Evolutionary conservation across 2,888 invertebrate genomes (phyloP).

Genomic region (Salticus scenicus): DNA sequence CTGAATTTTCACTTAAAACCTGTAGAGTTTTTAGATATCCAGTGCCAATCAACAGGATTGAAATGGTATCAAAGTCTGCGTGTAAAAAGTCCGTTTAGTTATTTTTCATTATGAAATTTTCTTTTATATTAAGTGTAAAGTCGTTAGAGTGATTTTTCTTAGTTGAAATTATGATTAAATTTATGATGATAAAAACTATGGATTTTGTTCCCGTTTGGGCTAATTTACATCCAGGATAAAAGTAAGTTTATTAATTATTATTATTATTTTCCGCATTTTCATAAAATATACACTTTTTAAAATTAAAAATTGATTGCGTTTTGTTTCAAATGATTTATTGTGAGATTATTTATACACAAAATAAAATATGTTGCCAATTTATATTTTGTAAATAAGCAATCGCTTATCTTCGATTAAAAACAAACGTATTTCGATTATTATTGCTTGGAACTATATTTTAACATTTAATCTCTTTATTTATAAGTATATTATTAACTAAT

Average conservation of each 20-base stretch:
- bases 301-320: too few relatives aligned
- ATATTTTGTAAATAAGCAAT: too few relatives aligned
- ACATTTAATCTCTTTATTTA: too few relatives aligned
- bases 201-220: conserved; percentile 48
- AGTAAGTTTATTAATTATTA: conserved; percentile 33
- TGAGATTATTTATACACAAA: too few relatives aligned
- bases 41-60: conserved; percentile 22
- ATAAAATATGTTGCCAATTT: too few relatives aligned
- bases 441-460: too few relatives aligned
- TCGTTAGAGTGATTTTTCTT: neutral
- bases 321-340: too few relatives aligned
- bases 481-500: too few relatives aligned
- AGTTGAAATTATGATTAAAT: neutral
- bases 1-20: conserved; percentile 32
- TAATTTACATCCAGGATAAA: conserved; percentile 58
- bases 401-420: too few relatives aligned
- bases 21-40: conserved; percentile 42
- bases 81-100: neutral
- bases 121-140: neutral
- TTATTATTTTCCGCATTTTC: too few relatives aligned
- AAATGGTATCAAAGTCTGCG: neutral
- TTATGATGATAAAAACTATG: conserved; percentile 30
- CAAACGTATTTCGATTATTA: too few relatives aligned
- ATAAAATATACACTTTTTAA: too few relatives aligned
- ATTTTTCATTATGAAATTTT: neutral